Percentiles rank a stretch among this genome's conserved stretches.
Evolutionary conservation across 2,888 invertebrate species (phyloP).

Genomic region (Phrixothrix hirtus): DNA sequence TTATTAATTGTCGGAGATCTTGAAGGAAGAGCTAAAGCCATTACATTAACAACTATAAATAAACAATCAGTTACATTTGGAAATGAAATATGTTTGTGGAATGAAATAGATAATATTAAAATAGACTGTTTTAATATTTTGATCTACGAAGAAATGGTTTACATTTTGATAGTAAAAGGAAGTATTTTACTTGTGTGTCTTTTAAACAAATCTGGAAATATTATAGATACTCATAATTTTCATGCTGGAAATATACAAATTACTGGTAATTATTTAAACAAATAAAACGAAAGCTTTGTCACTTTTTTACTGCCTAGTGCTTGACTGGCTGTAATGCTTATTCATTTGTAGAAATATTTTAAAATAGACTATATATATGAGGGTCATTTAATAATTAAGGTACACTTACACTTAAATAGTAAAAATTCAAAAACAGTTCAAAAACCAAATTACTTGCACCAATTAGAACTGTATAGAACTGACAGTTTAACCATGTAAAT

Average conservation of each 20-base stretch:
- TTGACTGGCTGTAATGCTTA: too few species aligned
- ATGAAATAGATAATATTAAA: constrained; percentile 38
- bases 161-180: constrained; percentile 43
- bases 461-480: too few species aligned
- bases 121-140: constrained; percentile 45
- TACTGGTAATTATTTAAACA: constrained; percentile 39
- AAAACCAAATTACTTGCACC: too few species aligned
- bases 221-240: constrained; percentile 40
- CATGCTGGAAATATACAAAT: constrained; percentile 45
- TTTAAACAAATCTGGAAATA: constrained; percentile 40
- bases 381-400: too few species aligned
- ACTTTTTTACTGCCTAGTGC: too few species aligned
- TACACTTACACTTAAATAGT: too few species aligned
- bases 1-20: constrained; percentile 43
- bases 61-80: constrained; percentile 33
- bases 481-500: too few species aligned
- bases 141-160: constrained; percentile 37
- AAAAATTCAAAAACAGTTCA: too few species aligned
- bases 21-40: constrained; percentile 43
- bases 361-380: too few species aligned
- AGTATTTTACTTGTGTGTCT: constrained; percentile 43
- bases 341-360: too few species aligned
- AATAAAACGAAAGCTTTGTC: too few species aligned
- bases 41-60: constrained; percentile 40
- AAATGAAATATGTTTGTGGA: constrained; percentile 38